These are phyloP conservation scores for Battus philenor DNA, from an alignment of 1,140 invertebrate species.

Conservation along the genomic window DNA sequence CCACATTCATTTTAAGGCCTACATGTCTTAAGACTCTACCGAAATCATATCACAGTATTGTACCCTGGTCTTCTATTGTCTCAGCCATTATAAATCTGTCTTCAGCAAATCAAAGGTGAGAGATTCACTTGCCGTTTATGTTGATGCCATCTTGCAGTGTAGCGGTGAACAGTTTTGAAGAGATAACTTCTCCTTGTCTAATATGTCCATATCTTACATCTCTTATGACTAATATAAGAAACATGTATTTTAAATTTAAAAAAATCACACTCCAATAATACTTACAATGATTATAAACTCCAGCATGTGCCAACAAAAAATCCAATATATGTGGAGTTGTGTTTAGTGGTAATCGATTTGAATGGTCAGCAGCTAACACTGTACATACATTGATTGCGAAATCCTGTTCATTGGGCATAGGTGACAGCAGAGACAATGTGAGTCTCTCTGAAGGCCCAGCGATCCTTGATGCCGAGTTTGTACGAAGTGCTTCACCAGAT, in stretches of 20 bases:
- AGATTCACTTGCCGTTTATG: too few species aligned
- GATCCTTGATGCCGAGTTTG: conserved; percentile 71
- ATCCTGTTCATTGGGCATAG: conserved; percentile 98
- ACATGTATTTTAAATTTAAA: too few species aligned
- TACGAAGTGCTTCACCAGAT: conserved; percentile 90
- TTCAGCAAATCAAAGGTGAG: too few species aligned
- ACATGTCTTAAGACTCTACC: too few species aligned
- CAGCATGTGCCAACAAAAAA: conserved; percentile 93
- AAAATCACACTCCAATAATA: conserved; percentile 30
- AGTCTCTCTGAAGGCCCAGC: conserved; percentile 90
- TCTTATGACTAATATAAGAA: conserved; percentile 4
- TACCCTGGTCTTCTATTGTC: too few species aligned
- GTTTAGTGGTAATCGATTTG: conserved; percentile 89
- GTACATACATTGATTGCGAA: conserved; percentile 98
- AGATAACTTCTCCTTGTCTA: too few species aligned
- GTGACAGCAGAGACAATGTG: conserved; percentile 91
- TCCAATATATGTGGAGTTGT: conserved; percentile 91
- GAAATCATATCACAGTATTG: too few species aligned
- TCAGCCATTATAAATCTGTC: too few species aligned
- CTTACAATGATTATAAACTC: conserved; percentile 92
- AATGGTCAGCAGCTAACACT: conserved; percentile 94
- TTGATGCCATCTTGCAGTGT: too few species aligned
- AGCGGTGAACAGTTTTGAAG: too few species aligned
- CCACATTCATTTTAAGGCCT: too few species aligned
- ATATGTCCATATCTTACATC: too few species aligned